These are phyloP conservation scores for Apoderus coryli DNA, from an alignment of 2,888 invertebrate genomes.

Conservation along the genomic window DNA sequence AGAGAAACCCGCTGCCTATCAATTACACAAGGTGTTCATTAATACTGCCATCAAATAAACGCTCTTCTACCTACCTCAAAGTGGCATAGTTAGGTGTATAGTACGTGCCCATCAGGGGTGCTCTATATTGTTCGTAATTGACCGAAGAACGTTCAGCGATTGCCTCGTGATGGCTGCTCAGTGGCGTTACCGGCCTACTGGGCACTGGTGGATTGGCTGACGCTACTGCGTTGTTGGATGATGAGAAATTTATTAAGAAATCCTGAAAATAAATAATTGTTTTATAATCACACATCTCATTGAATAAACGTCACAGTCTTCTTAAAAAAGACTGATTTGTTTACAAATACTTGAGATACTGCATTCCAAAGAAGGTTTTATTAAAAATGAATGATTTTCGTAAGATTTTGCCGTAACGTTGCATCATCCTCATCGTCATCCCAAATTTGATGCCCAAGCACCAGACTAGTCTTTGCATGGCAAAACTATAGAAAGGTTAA, in stretches of 20 bases:
- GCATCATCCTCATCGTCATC: no score
- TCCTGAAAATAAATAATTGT: constrained; percentile 30
- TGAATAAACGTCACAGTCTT: no score
- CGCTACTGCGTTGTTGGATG: constrained; percentile 24
- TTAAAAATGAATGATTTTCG: no score
- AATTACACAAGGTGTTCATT: no score
- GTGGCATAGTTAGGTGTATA: constrained; percentile 38
- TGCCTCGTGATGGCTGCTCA: constrained; percentile 28
- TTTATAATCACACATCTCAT: no score
- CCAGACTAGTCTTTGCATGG: background rate
- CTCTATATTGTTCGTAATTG: constrained; percentile 37
- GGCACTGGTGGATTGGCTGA: constrained; percentile 21
- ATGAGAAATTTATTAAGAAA: constrained; percentile 41
- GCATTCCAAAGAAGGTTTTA: no score
- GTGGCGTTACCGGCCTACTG: constrained; percentile 30
- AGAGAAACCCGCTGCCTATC: no score
- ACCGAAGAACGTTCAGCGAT: constrained; percentile 27
- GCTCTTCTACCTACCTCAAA: constrained; percentile 26
- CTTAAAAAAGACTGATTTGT: no score
- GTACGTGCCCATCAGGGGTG: constrained; percentile 38
- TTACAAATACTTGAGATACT: no score
- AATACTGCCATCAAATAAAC: no score
- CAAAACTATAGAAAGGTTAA: background rate
- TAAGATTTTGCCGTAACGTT: no score
- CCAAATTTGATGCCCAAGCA: no score